Percentiles rank a stretch among this genome's conserved stretches.
Evolutionary conservation across 1,140 invertebrate genomes (phyloP).

Genomic region (Amyelois transitella): DNA sequence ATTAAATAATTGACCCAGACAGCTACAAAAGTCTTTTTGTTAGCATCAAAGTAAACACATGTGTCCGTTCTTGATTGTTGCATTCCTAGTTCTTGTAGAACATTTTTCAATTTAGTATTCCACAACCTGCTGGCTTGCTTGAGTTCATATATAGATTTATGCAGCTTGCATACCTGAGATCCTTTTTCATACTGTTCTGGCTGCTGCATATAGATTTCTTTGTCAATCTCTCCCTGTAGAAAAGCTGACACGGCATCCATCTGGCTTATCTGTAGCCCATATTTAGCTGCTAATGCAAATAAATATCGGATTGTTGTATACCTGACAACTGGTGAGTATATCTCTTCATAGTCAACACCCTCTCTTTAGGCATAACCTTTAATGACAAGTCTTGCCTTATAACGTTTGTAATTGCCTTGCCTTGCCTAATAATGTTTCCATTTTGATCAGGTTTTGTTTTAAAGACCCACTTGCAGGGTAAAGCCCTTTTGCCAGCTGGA

Average conservation of each 20-base stretch:
- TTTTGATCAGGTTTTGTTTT: constrained; percentile 13
- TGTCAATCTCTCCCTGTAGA: constrained; percentile 22
- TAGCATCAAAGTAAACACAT: constrained; percentile 3
- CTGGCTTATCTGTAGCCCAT: constrained; percentile 20
- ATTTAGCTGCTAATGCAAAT: constrained; percentile 18
- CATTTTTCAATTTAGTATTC: constrained; percentile 4
- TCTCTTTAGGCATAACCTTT: constrained; percentile 16
- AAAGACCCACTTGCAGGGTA: constrained; percentile 15
- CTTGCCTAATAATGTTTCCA: constrained; percentile 10
- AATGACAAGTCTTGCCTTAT: constrained; percentile 14
- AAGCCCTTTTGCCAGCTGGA: constrained; percentile 5
- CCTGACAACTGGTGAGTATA: constrained; percentile 20
- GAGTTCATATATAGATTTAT: constrained; percentile 22
- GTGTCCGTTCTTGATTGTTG: constrained; percentile 5
- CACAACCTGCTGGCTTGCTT: constrained; percentile 18
- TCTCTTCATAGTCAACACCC: constrained; percentile 21
- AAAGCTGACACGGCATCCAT: constrained; percentile 25
- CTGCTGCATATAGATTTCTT: constrained; percentile 24
- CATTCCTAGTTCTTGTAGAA: neutral
- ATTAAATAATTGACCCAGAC: constrained; percentile 30
- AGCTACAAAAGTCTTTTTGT: constrained; percentile 17
- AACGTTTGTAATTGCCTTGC: neutral
- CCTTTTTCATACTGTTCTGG: constrained; percentile 15
- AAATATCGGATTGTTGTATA: constrained; percentile 20
- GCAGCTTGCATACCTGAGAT: constrained; percentile 17